Evolutionary conservation across 1,140 invertebrate species (phyloP), one percentile per base, ranked within the genome.

Genomic region (Ylistrum balloti): DNA sequence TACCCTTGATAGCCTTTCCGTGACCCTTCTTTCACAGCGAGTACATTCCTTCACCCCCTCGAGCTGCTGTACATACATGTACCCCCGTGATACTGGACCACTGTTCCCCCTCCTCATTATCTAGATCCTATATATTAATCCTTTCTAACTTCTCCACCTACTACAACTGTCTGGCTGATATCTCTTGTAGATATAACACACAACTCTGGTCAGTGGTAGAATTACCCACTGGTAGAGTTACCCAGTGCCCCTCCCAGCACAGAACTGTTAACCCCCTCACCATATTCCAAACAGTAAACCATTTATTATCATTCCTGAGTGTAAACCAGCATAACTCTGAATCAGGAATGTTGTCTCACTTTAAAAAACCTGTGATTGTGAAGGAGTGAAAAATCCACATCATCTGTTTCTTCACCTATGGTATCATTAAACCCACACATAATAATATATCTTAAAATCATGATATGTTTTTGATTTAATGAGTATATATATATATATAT

Each of bases 21-120:
- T 74, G 56, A 74, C 56, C 56, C 56, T n/a, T 74, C 56, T 74
- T n/a, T 74, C 56, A 74, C 56, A 74, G 56, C 56, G 28, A 74
- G 56, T 74, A 74, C 56, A 74, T 74, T 74, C 56, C 56, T 45
- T 74, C n/a, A 28, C 56, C 56, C 56, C 56, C 56, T 74, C 56
- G 28, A n/a, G n/a, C 56, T 74, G 22, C 56, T 74, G 56, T 74
- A 5, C 5, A 28, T 38, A 74, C 56, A 74, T 28, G 22, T 28
- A 9, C 56, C 56, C 56, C 56, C 22, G 11, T 74, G n/a, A 74
- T 74, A 74, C 56, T 74, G 22, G 56, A 28, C 56, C 56, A 74
- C 5, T n/a, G 56, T 28, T 74, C 56, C 56, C 56, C 56, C 56
- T 74, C 56, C 56, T 28, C 56, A 28, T 74, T 74, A 45, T 45